Conservation (phyloP, 2,113 vertebrate genomes). For the Urocynchramus pylzowi region DNA sequence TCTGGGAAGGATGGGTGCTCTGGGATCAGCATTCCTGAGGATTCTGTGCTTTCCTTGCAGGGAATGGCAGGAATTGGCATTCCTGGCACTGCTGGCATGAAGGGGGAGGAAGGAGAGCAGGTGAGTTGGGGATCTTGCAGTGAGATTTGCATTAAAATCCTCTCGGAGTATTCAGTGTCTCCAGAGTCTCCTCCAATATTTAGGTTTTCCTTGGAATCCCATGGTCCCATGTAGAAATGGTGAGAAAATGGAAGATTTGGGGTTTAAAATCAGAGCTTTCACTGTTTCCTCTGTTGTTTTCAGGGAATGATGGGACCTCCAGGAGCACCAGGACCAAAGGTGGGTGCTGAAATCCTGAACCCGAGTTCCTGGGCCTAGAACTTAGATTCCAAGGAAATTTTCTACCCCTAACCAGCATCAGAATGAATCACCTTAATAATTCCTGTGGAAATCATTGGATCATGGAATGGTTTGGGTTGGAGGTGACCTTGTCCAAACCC, state of each 20-base stretch:
- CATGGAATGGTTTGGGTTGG: neutral
- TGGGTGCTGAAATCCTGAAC: conserved; percentile 4
- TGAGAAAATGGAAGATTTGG: neutral
- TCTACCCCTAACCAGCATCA: neutral
- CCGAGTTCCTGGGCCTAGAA: neutral
- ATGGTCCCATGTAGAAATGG: neutral
- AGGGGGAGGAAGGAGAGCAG: conserved; percentile 78
- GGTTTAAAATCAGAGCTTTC: neutral
- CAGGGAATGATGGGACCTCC: conserved; percentile 77
- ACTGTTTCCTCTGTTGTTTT: neutral
- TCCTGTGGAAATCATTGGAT: neutral
- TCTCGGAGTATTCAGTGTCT: neutral
- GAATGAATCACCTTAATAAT: fast-evolving
- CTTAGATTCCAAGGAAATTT: neutral
- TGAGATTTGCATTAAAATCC: neutral
- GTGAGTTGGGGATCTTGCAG: conserved; percentile 11
- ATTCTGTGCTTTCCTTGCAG: conserved; percentile 48
- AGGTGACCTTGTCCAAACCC: neutral
- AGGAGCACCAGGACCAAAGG: conserved; percentile 80
- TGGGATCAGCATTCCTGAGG: neutral
- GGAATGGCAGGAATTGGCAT: conserved; percentile 77
- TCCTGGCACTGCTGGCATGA: conserved; percentile 73
- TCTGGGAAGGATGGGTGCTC: neutral
- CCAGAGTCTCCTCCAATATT: neutral
- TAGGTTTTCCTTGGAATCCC: neutral